Percentiles rank a stretch among this genome's conserved stretches.
These are phyloP conservation scores for Lasioglossum calceatum DNA, from an alignment of 2,888 invertebrate species.

Conservation along the genomic window DNA sequence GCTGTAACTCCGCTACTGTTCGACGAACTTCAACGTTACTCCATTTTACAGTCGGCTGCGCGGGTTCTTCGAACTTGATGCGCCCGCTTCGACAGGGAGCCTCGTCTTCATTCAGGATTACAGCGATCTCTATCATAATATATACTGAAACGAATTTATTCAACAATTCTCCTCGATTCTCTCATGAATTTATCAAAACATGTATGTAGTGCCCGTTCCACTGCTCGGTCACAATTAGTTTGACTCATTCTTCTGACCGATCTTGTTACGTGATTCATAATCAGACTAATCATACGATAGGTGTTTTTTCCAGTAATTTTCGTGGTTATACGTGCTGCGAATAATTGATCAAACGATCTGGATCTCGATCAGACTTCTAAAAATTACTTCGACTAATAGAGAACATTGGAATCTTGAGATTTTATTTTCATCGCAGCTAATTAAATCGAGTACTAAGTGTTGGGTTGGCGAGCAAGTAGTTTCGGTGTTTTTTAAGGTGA, in stretches of 20 bases:
- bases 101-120: neutral
- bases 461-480: too few species aligned
- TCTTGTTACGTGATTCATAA: neutral
- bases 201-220: neutral
- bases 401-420: neutral
- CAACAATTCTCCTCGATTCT: too few species aligned
- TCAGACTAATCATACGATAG: neutral
- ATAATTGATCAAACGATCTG: neutral
- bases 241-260: neutral
- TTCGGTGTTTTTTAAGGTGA: too few species aligned
- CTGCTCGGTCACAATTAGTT: neutral
- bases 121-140: neutral
- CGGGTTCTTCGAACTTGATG: neutral
- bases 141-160: too few species aligned
- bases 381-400: neutral
- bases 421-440: neutral
- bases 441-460: too few species aligned
- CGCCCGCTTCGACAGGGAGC: neutral
- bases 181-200: neutral
- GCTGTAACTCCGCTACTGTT: neutral
- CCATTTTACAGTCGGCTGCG: neutral
- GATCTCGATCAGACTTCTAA: neutral
- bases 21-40: neutral
- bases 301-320: neutral
- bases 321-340: neutral